Evolutionary conservation across 2,888 invertebrate genomes (phyloP), one percentile per base, ranked within the genome.

Genomic region (Epiblema foenella): DNA sequence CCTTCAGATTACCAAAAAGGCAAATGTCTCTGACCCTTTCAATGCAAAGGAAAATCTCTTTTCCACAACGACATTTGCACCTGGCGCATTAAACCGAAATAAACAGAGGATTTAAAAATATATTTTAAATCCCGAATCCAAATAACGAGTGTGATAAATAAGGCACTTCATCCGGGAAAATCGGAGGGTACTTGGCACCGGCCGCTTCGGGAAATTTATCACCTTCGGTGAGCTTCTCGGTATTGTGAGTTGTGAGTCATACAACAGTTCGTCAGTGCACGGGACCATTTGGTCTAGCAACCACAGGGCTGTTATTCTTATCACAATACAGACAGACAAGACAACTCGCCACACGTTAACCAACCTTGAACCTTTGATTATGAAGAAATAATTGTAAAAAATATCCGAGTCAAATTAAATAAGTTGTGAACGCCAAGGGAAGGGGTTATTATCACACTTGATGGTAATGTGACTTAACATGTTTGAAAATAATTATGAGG

Each of bases 121-220:
- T 39, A 7, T 39, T 64, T 64, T 59, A 59, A 63, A 65, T 65
- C 58, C 29, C 37, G 56, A 64, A 58, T 52, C 58, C 42, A 20
- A 59, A 54, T 59, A 65, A 69, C 17, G 65, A 51, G 52, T 12
- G 54, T 24, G 59, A 70, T 70, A 70, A 70, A 70, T 70, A 60
- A 66, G 65, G 52, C 59, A 59, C 67, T 59, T 64, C 59, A 49
- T 65, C 59, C 70, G 70, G 70, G 59, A 65, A 70, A 70, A 65
- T 64, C 64, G n/a, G 54, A 18, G 69, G 59, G 65, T 54, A 54
- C 65, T 70, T 70, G 70, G 70, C 70, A 70, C 70, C 18, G 59
- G 20, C 29, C 20, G 33, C 20, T 20, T 54, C 33, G 20, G 65
- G 42, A 70, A 70, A 70, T 66, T 70, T 70, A 70, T 70, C 24